These are phyloP conservation scores for Dryas iulia DNA, from an alignment of 1,140 invertebrate genomes.

Conservation along the genomic window DNA sequence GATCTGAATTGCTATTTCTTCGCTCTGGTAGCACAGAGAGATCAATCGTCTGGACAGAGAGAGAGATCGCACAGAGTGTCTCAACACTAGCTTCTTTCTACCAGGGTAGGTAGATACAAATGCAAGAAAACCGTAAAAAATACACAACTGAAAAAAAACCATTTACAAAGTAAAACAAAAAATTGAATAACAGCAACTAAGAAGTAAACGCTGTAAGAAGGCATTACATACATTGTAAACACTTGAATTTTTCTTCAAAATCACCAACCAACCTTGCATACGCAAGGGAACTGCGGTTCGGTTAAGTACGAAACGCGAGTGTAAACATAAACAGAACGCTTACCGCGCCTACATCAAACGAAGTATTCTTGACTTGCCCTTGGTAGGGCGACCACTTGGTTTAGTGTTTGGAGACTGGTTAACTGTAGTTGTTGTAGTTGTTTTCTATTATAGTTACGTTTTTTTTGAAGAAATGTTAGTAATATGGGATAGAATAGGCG, in stretches of 20 bases:
- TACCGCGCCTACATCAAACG: conserved; percentile 47
- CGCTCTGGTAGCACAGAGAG: too few species aligned
- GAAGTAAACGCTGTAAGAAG: background rate
- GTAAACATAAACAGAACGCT: conserved; percentile 43
- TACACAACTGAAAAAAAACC: too few species aligned
- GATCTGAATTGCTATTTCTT: too few species aligned
- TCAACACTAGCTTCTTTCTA: too few species aligned
- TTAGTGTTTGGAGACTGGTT: background rate
- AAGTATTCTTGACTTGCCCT: conserved; percentile 38
- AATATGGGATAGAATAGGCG: too few species aligned
- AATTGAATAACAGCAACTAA: background rate
- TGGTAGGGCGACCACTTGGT: conserved; percentile 27
- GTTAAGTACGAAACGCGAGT: conserved; percentile 15
- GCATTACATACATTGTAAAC: background rate
- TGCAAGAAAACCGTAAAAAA: too few species aligned
- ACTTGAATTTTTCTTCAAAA: conserved; percentile 2
- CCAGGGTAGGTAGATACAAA: too few species aligned
- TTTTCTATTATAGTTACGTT: background rate
- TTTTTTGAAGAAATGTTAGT: too few species aligned
- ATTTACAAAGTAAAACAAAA: too few species aligned
- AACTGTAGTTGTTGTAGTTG: background rate
- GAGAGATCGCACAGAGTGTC: too few species aligned
- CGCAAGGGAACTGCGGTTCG: background rate
- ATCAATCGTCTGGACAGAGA: too few species aligned
- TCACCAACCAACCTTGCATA: too few species aligned